Base-by-base conservation (phyloP, 2,888 invertebrate genomes). In the Drosophila colorata region DNA sequence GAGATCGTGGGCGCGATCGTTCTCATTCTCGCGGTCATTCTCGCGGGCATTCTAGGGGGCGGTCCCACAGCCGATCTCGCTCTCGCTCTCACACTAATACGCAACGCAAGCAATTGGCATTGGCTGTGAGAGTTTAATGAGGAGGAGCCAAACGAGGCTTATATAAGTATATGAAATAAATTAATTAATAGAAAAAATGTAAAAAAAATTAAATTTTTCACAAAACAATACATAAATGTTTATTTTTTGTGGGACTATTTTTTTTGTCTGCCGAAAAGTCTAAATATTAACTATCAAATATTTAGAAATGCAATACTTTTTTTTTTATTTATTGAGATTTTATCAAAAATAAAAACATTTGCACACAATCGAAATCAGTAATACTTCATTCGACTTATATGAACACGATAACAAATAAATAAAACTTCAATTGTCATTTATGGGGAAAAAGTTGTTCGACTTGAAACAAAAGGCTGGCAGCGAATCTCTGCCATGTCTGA, bases 1-100 rank as follows among this genome's bases (percentile, higher is more conserved):
- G 48, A 33, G 53, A 37, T 18, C 59, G 72, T 57, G 60, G 40
- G 25, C 65, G 76, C 14, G 80, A 84, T 52, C 83, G 83, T 20
- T 84, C 80, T 0, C 68, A 52, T 11, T 82, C 81, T 7, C 82
- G 82, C 23, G 55, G 67, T 3, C 63, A 78, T 38, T 83, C 82
- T 28, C 83, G 83, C 25, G 85, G 78, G 0, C 80, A 65, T 28
- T 83, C 83, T 2, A 63, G 80, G 13, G 83, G 83, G 3, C 83
- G 85, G 41, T 85, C 78, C 9, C 78, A 73, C 18, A 68, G 60
- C 13, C 67, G 78, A 6, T 78, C 83, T n/a, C 83, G 85, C 35
- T 83, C 85, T 37, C 85, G 85, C 14, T 84, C 83, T 18, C 57
- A 70, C 47, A 78, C 83, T 2, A 68, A 70, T 48, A 4, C 43